Conservation (phyloP, 2,888 invertebrate genomes). For the Drosophila dives region DNA sequence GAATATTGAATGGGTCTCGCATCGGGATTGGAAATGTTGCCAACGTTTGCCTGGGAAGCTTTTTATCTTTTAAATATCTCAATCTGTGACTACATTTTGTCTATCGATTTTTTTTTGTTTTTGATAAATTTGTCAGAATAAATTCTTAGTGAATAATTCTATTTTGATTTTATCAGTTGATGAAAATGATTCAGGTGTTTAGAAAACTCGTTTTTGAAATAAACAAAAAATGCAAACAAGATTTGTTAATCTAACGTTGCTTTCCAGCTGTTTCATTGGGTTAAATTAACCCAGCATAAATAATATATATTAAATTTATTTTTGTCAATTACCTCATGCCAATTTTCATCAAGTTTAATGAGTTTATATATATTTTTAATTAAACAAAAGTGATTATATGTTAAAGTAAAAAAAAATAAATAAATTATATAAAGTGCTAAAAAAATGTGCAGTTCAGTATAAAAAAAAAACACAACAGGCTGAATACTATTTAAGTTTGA, state of each 20-base stretch:
- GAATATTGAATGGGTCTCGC: conserved; percentile 32
- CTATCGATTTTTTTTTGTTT: not conserved
- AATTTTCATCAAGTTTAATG: too few relatives aligned
- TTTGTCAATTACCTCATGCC: too few relatives aligned
- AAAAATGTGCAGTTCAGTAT: too few relatives aligned
- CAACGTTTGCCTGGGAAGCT: conserved; percentile 8
- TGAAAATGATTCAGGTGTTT: not conserved
- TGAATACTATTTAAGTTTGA: not conserved
- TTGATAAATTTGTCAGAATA: not conserved
- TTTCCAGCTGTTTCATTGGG: not conserved
- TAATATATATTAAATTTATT: not conserved
- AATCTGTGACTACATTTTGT: not conserved
- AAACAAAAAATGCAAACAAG: not conserved
- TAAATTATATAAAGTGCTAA: too few relatives aligned
- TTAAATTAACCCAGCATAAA: not conserved
- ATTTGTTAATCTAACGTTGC: not conserved
- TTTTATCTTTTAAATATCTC: not conserved
- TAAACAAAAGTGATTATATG: not conserved
- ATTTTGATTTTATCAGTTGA: not conserved
- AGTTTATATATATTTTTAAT: not conserved
- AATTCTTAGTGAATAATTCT: not conserved
- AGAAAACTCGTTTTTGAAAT: not conserved
- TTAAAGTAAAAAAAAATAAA: not conserved
- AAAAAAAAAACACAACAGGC: not conserved
- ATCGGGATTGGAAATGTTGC: conserved; percentile 15